A percentile compares a stretch with the other conserved stretches of the same genome.
Evolutionary conservation across 2,113 vertebrate species (phyloP).

Genomic region (Zosterops hypoxanthus): DNA sequence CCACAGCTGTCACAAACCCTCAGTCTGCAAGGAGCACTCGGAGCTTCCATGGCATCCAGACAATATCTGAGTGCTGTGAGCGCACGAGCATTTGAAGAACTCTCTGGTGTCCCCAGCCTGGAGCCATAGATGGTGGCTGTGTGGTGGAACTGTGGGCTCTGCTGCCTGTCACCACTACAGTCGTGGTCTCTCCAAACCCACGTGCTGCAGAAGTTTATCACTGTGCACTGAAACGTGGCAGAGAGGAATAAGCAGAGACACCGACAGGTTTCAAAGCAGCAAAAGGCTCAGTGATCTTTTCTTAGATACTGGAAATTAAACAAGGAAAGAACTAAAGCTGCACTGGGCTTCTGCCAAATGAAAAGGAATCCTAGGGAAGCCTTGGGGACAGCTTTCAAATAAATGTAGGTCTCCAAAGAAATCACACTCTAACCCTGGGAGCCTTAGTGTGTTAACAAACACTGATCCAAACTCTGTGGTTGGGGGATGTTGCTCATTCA

Average conservation of each 20-base stretch:
- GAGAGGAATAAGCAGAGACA: background rate
- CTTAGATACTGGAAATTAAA: constrained; percentile 29
- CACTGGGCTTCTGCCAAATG: background rate
- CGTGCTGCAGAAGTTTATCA: background rate
- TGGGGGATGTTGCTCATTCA: rapidly evolving
- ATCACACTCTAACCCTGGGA: background rate
- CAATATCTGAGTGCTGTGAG: background rate
- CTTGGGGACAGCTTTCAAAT: constrained; percentile 7
- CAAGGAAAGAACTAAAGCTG: background rate
- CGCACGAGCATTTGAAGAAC: rapidly evolving
- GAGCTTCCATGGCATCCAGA: rapidly evolving
- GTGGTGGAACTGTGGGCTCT: background rate
- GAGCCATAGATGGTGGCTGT: background rate
- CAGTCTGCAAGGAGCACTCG: rapidly evolving
- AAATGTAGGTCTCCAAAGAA: constrained; percentile 22
- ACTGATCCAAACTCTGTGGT: background rate
- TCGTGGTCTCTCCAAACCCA: background rate
- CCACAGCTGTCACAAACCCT: background rate
- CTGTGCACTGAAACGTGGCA: background rate
- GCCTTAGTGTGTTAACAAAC: background rate
- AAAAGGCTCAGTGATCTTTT: constrained; percentile 28
- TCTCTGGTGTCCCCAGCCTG: background rate
- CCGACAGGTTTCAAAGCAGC: constrained; percentile 34
- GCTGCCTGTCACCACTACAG: background rate
- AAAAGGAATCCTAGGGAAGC: constrained; percentile 14